A percentile compares a stretch with the other conserved stretches of the same genome.
These are phyloP conservation scores for Apodemus speciosus DNA, from an alignment of 2,113 vertebrate species.

Conservation along the genomic window DNA sequence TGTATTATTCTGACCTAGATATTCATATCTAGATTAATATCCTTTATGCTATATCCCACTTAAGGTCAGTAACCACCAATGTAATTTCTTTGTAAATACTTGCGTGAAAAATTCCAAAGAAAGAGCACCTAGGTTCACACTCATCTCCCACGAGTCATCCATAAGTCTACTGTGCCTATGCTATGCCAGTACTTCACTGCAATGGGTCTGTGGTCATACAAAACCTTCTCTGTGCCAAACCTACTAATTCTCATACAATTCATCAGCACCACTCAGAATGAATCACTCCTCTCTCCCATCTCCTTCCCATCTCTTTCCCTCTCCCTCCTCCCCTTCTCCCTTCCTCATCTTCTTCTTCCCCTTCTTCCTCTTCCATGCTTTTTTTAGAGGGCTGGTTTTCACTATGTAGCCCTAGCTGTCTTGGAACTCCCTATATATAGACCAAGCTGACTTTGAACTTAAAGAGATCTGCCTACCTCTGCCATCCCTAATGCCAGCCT, in stretches of 20 bases:
- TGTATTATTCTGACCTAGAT: background rate
- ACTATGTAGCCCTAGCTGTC: background rate
- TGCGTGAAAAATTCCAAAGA: background rate
- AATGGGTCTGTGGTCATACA: background rate
- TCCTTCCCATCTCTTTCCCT: fast-evolving
- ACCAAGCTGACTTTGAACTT: background rate
- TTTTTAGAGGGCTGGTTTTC: background rate
- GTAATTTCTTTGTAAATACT: slow-evolving; percentile 9
- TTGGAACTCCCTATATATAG: background rate
- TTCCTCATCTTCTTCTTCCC: background rate
- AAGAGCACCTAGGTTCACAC: background rate
- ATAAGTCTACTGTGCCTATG: background rate
- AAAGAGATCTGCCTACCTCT: background rate
- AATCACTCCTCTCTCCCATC: background rate
- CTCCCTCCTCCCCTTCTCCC: background rate
- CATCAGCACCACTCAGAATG: background rate
- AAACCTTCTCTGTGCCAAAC: background rate
- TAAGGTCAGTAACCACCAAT: background rate
- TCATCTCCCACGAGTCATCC: background rate
- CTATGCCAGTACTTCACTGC: background rate
- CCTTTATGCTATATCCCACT: background rate
- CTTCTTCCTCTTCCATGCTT: background rate
- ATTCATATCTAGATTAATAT: background rate
- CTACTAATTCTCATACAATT: background rate
- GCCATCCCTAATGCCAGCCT: background rate